A percentile compares a stretch with the other conserved stretches of the same genome.
These are phyloP conservation scores for Ennomos erosarius DNA, from an alignment of 2,888 invertebrate species.

Conservation along the genomic window DNA sequence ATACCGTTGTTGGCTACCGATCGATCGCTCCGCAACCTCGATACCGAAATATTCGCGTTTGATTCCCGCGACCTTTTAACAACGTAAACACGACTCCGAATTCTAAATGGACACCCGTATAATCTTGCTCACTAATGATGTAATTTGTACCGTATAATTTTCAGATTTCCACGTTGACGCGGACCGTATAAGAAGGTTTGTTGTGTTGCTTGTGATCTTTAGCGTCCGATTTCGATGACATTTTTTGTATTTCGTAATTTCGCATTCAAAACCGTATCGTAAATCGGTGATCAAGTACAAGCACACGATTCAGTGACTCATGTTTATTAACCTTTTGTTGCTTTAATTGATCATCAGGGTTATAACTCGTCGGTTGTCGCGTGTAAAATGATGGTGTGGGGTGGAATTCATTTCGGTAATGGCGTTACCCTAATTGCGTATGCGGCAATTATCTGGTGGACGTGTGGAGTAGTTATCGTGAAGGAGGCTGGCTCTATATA, in stretches of 20 bases:
- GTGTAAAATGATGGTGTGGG: conserved; percentile 39
- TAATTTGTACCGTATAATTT: conserved; percentile 77
- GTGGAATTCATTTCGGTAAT: conserved; percentile 63
- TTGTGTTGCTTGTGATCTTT: conserved; percentile 40
- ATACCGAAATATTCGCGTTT: conserved; percentile 32
- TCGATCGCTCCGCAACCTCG: conserved; percentile 46
- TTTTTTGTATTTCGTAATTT: conserved; percentile 52
- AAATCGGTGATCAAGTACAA: conserved; percentile 55
- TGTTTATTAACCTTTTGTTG: conserved; percentile 69
- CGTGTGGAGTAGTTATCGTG: conserved; percentile 64
- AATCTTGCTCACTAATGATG: conserved; percentile 68
- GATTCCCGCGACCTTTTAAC: conserved; percentile 35
- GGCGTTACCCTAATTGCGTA: conserved; percentile 68
- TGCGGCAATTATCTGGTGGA: conserved; percentile 67
- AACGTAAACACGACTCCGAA: conserved; percentile 47
- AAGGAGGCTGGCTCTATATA: conserved; percentile 48
- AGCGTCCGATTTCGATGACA: conserved; percentile 47
- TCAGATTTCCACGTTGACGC: conserved; percentile 49
- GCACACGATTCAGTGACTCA: conserved; percentile 60
- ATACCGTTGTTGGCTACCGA: conserved; percentile 44
- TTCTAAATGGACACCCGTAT: conserved; percentile 43
- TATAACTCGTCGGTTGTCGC: conserved; percentile 49
- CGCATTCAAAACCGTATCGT: conserved; percentile 51
- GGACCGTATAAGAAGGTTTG: conserved; percentile 35
- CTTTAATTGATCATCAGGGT: conserved; percentile 67